Conservation (phyloP, 2,797 vertebrate genomes). For the Poecilia velifera region DNA sequence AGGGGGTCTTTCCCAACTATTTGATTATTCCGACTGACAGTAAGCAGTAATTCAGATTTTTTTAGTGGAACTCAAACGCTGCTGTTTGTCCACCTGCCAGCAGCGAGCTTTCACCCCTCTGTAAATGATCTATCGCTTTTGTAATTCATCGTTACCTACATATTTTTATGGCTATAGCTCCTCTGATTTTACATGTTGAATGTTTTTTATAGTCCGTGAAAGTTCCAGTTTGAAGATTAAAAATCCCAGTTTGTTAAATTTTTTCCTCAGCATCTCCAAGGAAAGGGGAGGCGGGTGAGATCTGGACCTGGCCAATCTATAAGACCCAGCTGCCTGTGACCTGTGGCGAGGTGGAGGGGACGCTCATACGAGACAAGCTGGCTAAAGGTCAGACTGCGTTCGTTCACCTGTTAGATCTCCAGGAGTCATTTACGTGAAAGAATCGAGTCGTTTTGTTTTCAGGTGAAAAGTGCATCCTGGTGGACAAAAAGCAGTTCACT, state of each 20-base stretch:
- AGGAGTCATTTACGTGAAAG: background rate
- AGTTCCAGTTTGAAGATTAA: background rate
- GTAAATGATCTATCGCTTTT: background rate
- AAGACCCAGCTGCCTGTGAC: conserved; percentile 69
- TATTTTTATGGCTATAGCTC: background rate
- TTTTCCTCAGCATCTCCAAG: conserved; percentile 62
- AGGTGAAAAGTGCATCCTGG: conserved; percentile 72
- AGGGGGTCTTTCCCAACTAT: background rate
- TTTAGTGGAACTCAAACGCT: background rate
- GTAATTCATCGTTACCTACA: background rate
- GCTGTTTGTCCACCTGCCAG: background rate
- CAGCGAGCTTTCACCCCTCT: background rate
- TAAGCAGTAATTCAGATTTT: background rate
- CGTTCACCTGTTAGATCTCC: background rate
- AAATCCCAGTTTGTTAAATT: background rate
- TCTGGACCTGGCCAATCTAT: conserved; percentile 69
- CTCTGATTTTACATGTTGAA: background rate
- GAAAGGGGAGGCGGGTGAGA: conserved; percentile 49
- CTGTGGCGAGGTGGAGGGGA: conserved; percentile 59
- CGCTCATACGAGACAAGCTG: conserved; percentile 57
- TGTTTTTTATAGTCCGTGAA: background rate
- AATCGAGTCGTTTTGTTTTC: background rate
- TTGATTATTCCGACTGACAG: background rate
- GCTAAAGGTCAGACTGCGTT: conserved; percentile 60
- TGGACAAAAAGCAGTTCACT: conserved; percentile 52